Base-by-base conservation (phyloP, 1,140 invertebrate species). In the Pseudomyrmex pallidus region DNA sequence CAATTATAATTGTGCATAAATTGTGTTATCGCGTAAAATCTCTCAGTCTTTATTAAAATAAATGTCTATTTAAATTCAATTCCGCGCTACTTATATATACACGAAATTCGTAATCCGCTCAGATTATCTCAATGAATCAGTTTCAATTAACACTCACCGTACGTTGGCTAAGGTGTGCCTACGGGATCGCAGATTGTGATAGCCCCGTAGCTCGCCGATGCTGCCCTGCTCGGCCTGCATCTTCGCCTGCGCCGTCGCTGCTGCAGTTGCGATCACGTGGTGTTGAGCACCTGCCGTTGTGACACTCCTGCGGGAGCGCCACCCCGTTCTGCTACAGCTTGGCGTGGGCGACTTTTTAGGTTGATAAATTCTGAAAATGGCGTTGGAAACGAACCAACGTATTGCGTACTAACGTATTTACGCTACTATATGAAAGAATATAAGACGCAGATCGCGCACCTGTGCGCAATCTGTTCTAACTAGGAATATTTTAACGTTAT, bases 221-320 rank as follows among this genome's bases (percentile, higher is more conserved):
- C 97, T 97, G 57, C 97, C 97, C 92, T 97, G 97, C 94, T 98
- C 97, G 73, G 97, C 97, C 95, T 98, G 97, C 97, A 98, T 98
- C 93, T 95, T 97, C 78, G 95, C 95, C 83, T 94, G 92, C 66
- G 92, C 94, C 83, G 93, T 92, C 44, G 91, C 94, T 50, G 91
- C 92, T 46, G 92, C 92, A 64, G 54, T 84, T 80, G 83, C 93
- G 82, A 92, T 93, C 85, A 94, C 94, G 90, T 93, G 92, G 93
- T 94, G 92, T 86, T 94, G 91, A 84, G 94, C 87, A 89, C 93
- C 89, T 76, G 92, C 89, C 74, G 93, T 93, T 63, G 94, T 95
- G 89, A 94, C 92, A 90, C 94, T 94, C 87, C 94, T 93, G 85
- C 93, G 93, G 12, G 92, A 90, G 83, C 93, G 91, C 93, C 94